Base-by-base conservation (phyloP, 2,113 vertebrate species). In the Accipiter virgatus region DNA sequence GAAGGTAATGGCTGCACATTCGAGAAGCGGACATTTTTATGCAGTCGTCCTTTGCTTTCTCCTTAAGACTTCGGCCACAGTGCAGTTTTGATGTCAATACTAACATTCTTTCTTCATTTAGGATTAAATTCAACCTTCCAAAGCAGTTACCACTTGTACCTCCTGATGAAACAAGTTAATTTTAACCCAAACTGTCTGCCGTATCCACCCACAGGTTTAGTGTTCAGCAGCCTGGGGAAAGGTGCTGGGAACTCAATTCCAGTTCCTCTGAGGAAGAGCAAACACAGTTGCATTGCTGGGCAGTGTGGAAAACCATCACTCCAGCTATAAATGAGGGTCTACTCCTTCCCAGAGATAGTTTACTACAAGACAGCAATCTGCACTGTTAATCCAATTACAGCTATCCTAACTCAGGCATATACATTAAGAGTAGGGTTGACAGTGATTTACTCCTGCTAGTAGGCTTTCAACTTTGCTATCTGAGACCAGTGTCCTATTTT, bases 1-100 rank as follows among this genome's bases (percentile, higher is more conserved):
- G 96, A 98, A 98, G 98, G 99, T 99, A 98, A 97, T n/a, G 26
- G 8, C 38, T 66, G 47, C 32, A n/a, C 36, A 13, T 66, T 77
- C 29, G 40, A 72, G 53, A 77, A 73, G 48, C 1, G 0, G 38
- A 68, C 23, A 20, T 79, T 67, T 65, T 75, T 68, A 75, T 72
- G 56, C 21, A 58, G 29, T 72, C 0, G 0, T 48, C 25, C 23
- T 95, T 83, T 50, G 32, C 29, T 88, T 81, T 47, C 16, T 91
- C 25, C 27, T 61, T 31, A 72, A 73, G 23, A 11, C n/a, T 74
- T 84, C 43, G 45, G 50, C 34, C 42, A 59, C 50, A 1, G 1
- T 61, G 34, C 20, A 59, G 20, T 88, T 93, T 52, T 79, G 11
- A 38, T 74, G 56, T 45, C 40, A 72, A 27, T 31, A 40, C 10